Evolutionary conservation across 1,140 invertebrate genomes (phyloP).

Genomic region (Drosophila tristis): DNA sequence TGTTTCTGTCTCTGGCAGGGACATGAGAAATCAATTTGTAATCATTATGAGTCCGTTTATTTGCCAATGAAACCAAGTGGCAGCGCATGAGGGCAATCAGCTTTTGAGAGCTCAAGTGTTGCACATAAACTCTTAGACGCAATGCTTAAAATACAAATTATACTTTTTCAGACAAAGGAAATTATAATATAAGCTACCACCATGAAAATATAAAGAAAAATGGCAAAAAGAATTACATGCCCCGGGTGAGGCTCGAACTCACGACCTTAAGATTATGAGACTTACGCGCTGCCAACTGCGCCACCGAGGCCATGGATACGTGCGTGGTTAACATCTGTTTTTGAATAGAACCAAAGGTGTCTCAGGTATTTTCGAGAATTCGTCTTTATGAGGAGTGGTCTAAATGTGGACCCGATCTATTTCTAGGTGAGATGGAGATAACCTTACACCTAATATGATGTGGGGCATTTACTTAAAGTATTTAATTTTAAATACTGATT

Average conservation of each 20-base stretch:
- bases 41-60: conserved; percentile 57
- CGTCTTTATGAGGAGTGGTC: too few relatives aligned
- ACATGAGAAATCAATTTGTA: conserved; percentile 67
- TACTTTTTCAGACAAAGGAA: conserved; percentile 1
- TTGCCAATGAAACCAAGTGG: conserved; percentile 44
- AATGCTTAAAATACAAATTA: conserved; percentile 4
- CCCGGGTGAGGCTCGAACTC: conserved; percentile 97
- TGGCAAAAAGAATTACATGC: conserved; percentile 87
- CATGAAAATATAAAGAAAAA: not conserved
- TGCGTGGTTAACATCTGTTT: too few relatives aligned
- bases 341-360: too few relatives aligned
- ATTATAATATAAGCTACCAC: not conserved
- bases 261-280: conserved; percentile 99
- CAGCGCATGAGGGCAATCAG: conserved; percentile 11
- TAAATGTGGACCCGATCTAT: too few relatives aligned
- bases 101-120: not conserved
- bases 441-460: too few relatives aligned
- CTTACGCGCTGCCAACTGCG: conserved; percentile 97
- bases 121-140: not conserved
- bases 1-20: conserved; percentile 10
- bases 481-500: too few relatives aligned
- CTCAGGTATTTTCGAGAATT: too few relatives aligned
- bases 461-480: too few relatives aligned
- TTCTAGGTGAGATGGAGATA: too few relatives aligned
- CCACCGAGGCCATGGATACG: conserved; percentile 89